Evolutionary conservation across 1,140 invertebrate genomes (phyloP).

Genomic region (Orius insidiosus): DNA sequence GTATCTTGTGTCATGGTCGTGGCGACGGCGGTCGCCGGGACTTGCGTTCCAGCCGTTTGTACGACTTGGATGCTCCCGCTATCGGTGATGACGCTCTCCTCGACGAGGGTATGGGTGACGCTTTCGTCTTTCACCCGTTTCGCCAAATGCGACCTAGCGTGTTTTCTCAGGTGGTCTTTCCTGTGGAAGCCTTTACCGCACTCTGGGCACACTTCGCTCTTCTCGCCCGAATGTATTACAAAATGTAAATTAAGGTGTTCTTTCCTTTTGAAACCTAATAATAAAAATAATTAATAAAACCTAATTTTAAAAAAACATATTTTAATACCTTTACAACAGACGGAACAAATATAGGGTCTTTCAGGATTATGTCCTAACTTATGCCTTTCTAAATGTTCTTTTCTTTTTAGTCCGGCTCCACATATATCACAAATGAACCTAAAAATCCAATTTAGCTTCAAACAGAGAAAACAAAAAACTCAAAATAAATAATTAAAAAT

Average conservation of each 20-base stretch:
- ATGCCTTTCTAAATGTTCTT: slow-evolving; percentile 26
- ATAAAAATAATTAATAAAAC: not conserved
- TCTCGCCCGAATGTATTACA: slow-evolving; percentile 71
- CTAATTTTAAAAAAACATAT: slow-evolving; percentile 3
- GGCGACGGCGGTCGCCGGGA: too few relatives aligned
- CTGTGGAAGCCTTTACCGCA: slow-evolving; percentile 64
- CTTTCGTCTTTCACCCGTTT: slow-evolving; percentile 17
- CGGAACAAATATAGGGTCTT: slow-evolving; percentile 50
- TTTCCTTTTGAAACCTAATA: slow-evolving; percentile 50
- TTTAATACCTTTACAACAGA: slow-evolving; percentile 57
- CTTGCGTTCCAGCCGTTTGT: slow-evolving; percentile 1
- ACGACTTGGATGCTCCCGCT: not conserved
- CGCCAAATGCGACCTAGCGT: slow-evolving; percentile 21
- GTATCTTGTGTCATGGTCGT: not conserved
- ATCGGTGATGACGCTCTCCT: not conserved
- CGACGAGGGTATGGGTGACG: not conserved
- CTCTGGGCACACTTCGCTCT: slow-evolving; percentile 65
- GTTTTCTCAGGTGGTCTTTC: slow-evolving; percentile 52
- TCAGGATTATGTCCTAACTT: slow-evolving; percentile 24
- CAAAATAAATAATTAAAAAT: too few relatives aligned
- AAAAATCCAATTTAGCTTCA: too few relatives aligned
- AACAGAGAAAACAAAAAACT: too few relatives aligned
- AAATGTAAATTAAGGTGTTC: slow-evolving; percentile 69
- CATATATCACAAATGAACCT: slow-evolving; percentile 71
- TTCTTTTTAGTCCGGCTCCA: slow-evolving; percentile 54